A percentile compares a stretch with the other conserved stretches of the same genome.
Evolutionary conservation across 2,888 invertebrate genomes (phyloP).

Genomic region (Selenia dentaria): DNA sequence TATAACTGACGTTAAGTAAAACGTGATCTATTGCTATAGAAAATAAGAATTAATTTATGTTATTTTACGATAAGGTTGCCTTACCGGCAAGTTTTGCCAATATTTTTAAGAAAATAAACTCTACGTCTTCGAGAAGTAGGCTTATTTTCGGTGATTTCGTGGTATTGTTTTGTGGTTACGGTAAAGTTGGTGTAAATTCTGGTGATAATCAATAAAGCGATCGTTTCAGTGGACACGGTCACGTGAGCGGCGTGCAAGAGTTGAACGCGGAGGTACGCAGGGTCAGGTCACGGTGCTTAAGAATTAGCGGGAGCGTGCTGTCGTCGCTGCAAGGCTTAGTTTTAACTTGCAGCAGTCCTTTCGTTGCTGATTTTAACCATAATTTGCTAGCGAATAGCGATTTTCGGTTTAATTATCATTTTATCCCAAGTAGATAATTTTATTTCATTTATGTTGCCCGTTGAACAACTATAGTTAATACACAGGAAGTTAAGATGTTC

Average conservation of each 20-base stretch:
- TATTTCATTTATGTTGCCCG: too few relatives aligned
- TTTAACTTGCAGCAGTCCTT: too few relatives aligned
- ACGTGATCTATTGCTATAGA: not conserved
- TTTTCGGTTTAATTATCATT: too few relatives aligned
- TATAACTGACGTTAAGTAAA: not conserved
- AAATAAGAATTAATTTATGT: not conserved
- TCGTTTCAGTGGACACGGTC: slow-evolving; percentile 75
- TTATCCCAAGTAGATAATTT: too few relatives aligned
- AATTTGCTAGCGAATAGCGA: too few relatives aligned
- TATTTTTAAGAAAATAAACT: slow-evolving; percentile 6
- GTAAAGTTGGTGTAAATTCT: slow-evolving; percentile 53
- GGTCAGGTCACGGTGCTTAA: slow-evolving; percentile 28
- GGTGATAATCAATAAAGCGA: slow-evolving; percentile 81
- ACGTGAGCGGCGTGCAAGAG: slow-evolving; percentile 47
- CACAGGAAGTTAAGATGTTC: too few relatives aligned
- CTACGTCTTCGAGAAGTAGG: not conserved
- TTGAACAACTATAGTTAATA: too few relatives aligned
- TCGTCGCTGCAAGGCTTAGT: not conserved
- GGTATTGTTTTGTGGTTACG: slow-evolving; percentile 54
- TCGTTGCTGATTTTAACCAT: too few relatives aligned
- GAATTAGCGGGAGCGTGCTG: slow-evolving; percentile 39
- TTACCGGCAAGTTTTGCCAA: slow-evolving; percentile 1
- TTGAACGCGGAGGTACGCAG: slow-evolving; percentile 75
- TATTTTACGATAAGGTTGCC: not conserved
- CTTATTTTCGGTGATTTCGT: slow-evolving; percentile 13